phyloP scores from a whole-genome alignment of 2,888 invertebrate species.

The Deilephila porcellus region DNA sequence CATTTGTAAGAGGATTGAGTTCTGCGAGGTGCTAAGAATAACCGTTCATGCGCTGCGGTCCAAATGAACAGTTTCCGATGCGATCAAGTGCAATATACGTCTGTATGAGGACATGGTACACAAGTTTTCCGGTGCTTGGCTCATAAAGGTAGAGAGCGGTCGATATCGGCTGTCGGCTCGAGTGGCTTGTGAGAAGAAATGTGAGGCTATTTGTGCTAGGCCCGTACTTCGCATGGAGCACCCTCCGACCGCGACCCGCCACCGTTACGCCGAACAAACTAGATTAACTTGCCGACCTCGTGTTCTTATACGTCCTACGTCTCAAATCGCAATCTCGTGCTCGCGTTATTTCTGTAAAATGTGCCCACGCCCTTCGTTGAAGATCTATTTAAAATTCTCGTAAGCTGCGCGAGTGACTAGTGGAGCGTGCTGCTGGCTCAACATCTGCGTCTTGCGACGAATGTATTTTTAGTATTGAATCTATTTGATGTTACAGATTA shows the following conservation, averaged over 20 bases:
- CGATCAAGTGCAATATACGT: constrained; percentile 27
- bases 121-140: constrained; percentile 60
- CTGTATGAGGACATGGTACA: constrained; percentile 48
- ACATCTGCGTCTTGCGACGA: not conserved
- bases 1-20: not conserved
- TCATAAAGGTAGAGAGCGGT: constrained; percentile 65
- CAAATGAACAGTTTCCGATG: constrained; percentile 22
- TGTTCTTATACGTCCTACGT: constrained; percentile 52
- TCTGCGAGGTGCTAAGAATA: not conserved
- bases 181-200: constrained; percentile 73
- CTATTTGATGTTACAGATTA: not conserved
- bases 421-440: not conserved
- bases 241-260: constrained; percentile 57
- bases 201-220: constrained; percentile 73
- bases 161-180: constrained; percentile 70
- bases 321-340: constrained; percentile 44
- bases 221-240: constrained; percentile 57
- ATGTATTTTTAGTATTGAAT: not conserved
- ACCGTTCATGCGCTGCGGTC: not conserved
- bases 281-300: constrained; percentile 70
- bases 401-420: not conserved
- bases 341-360: constrained; percentile 10
- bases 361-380: not conserved
- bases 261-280: constrained; percentile 63
- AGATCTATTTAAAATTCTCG: not conserved